phyloP scores from a whole-genome alignment of 1,140 invertebrate genomes.

The Euura saliciscinereae region DNA sequence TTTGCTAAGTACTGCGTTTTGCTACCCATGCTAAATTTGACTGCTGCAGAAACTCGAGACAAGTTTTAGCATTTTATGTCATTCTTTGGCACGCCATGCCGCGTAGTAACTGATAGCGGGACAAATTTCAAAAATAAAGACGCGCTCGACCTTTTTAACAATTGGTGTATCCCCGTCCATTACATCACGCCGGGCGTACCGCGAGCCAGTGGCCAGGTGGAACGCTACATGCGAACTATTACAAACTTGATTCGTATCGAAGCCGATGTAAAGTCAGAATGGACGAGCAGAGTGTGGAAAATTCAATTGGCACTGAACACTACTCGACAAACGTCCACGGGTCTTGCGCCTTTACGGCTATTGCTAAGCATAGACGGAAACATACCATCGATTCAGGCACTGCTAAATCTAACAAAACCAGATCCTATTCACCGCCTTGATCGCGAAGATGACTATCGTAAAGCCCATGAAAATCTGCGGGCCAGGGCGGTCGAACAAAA shows the following conservation, averaged over 20 bases:
- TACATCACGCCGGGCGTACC: too few relatives aligned
- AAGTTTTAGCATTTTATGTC: too few relatives aligned
- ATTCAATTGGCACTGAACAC: background rate
- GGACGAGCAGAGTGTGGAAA: conserved; percentile 8
- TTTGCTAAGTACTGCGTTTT: too few relatives aligned
- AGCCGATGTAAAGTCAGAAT: conserved; percentile 11
- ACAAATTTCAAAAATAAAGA: too few relatives aligned
- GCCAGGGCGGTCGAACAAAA: background rate
- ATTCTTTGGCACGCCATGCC: too few relatives aligned
- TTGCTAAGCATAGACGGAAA: background rate
- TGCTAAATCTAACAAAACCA: background rate
- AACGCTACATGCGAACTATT: conserved; percentile 36
- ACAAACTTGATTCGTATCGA: conserved; percentile 31
- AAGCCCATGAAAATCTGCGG: background rate
- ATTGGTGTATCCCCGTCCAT: too few relatives aligned
- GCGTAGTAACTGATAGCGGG: too few relatives aligned
- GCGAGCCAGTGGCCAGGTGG: too few relatives aligned
- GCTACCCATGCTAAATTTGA: too few relatives aligned
- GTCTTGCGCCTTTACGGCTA: background rate
- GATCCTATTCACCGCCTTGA: background rate
- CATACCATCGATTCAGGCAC: background rate
- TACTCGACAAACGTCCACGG: background rate
- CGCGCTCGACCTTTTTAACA: too few relatives aligned
- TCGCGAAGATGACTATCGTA: background rate
- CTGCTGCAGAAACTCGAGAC: too few relatives aligned